Percentiles rank a stretch among this genome's conserved stretches.
These are phyloP conservation scores for Stichopus chloronotus DNA, from an alignment of 35 echinoderm and acorn worm species.

Conservation along the genomic window DNA sequence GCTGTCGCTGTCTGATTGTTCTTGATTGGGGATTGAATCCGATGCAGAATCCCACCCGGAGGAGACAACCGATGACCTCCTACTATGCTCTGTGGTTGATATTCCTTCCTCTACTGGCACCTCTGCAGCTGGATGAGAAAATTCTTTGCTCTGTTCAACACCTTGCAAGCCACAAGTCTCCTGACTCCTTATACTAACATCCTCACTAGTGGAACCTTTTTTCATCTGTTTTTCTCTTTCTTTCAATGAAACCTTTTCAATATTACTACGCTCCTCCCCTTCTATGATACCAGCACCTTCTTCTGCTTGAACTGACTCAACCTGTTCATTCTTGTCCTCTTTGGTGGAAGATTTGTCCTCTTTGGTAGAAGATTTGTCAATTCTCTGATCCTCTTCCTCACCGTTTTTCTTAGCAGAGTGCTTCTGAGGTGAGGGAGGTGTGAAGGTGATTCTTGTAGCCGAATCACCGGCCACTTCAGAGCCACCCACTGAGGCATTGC, in stretches of 20 bases:
- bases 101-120: background rate
- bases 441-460: slow-evolving; percentile 74
- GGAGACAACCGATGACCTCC: background rate
- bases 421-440: slow-evolving; percentile 81
- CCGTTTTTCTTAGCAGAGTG: background rate
- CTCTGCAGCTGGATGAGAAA: background rate
- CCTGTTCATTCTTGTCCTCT: slow-evolving; percentile 4
- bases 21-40: slow-evolving; percentile 2
- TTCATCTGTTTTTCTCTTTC: background rate
- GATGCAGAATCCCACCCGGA: background rate
- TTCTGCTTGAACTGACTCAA: background rate
- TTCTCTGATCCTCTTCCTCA: background rate
- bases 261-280: background rate
- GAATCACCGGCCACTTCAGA: slow-evolving; percentile 12
- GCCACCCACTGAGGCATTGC: background rate
- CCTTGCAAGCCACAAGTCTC: no score
- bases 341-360: background rate
- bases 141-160: background rate
- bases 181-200: background rate
- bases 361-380: background rate
- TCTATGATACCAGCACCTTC: background rate
- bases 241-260: background rate
- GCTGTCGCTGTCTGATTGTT: slow-evolving; percentile 67
- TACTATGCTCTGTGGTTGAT: background rate
- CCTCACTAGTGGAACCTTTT: background rate